Percentiles rank a stretch among this genome's conserved stretches.
phyloP scores from a whole-genome alignment of 2,113 vertebrate species.

The Cynoglossus semilaevis region DNA sequence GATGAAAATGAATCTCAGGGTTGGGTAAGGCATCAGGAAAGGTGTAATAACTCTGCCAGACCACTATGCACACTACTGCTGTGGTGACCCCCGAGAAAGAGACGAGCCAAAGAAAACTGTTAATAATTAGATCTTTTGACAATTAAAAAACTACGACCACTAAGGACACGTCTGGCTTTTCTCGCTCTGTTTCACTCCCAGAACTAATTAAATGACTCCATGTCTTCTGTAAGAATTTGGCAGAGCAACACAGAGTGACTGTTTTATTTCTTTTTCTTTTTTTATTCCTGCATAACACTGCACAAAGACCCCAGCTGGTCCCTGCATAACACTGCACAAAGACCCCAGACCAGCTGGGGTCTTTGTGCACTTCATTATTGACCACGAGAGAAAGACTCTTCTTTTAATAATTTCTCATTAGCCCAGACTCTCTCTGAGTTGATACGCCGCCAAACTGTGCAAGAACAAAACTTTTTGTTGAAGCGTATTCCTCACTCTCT shows the following conservation, averaged over 20 bases:
- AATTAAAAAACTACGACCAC: too few relatives aligned
- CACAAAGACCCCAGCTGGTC: not conserved
- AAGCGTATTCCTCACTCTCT: not conserved
- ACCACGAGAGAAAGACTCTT: slow-evolving; percentile 7
- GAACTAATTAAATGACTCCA: too few relatives aligned
- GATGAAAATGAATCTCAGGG: too few relatives aligned
- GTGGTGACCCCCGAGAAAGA: too few relatives aligned
- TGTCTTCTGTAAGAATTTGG: too few relatives aligned
- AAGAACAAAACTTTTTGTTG: not conserved
- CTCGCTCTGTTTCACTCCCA: too few relatives aligned
- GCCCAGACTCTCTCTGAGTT: slow-evolving; percentile 2
- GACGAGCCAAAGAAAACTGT: too few relatives aligned
- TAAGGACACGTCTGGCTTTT: too few relatives aligned
- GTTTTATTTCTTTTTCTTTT: slow-evolving; percentile 3
- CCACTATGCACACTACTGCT: too few relatives aligned
- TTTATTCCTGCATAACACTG: slow-evolving; percentile 1
- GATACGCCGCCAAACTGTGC: slow-evolving; percentile 17
- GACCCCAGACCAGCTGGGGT: slow-evolving; percentile 12
- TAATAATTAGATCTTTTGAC: too few relatives aligned
- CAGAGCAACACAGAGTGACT: not conserved
- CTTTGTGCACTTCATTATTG: slow-evolving; percentile 2
- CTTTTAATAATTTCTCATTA: slow-evolving; percentile 6
- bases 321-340: slow-evolving; percentile 3
- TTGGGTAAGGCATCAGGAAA: too few relatives aligned
- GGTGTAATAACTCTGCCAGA: too few relatives aligned